Evolutionary conservation across 2,797 vertebrate species (phyloP).

Genomic region (Chaunax sp.): DNA sequence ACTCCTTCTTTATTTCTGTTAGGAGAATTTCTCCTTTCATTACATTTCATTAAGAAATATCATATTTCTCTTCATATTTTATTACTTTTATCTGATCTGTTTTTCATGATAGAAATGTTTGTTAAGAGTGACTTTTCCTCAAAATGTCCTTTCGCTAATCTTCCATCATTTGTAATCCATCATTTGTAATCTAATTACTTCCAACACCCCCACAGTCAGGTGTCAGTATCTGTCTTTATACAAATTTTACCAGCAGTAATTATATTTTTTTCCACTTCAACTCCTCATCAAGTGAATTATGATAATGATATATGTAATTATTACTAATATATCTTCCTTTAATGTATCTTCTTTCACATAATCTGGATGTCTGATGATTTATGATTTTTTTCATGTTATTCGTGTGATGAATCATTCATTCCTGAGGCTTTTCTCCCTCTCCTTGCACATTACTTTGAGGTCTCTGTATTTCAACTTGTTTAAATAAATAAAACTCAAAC

Average conservation of each 20-base stretch:
- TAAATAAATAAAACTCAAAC: slow-evolving; percentile 43
- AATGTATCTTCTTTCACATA: neutral
- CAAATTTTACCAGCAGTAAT: too few relatives aligned
- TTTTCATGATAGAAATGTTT: too few relatives aligned
- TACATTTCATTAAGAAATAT: too few relatives aligned
- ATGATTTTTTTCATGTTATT: slow-evolving; percentile 16
- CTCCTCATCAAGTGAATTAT: too few relatives aligned
- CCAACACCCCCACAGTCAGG: too few relatives aligned
- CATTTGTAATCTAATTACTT: too few relatives aligned
- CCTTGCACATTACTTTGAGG: neutral
- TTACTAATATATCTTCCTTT: neutral
- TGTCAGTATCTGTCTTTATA: too few relatives aligned
- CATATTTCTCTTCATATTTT: neutral
- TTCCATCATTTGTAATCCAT: too few relatives aligned
- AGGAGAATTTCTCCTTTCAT: too few relatives aligned
- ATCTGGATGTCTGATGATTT: neutral
- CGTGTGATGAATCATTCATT: neutral
- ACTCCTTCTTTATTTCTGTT: too few relatives aligned
- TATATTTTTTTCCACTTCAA: too few relatives aligned
- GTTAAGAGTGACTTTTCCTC: too few relatives aligned
- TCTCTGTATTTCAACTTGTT: slow-evolving; percentile 25
- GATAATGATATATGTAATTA: neutral
- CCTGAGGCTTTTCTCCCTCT: neutral
- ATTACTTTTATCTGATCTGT: neutral
- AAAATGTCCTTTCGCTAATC: neutral